These are phyloP conservation scores for Caenorhabditis becei DNA, from an alignment of 2,888 invertebrate genomes.

Conservation along the genomic window DNA sequence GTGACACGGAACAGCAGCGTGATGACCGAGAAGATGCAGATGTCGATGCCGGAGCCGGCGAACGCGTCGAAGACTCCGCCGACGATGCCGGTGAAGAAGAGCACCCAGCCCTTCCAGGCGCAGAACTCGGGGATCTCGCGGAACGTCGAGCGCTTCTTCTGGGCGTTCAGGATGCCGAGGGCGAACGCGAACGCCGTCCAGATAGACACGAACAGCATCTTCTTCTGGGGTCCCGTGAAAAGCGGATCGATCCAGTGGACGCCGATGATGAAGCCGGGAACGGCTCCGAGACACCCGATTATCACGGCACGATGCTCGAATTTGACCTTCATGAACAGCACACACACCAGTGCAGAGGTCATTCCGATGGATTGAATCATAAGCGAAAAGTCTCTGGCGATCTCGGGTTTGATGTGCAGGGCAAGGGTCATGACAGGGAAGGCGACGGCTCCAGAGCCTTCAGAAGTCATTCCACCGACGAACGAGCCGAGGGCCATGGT, in stretches of 20 bases:
- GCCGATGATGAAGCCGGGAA: conserved; percentile 80
- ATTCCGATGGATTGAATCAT: conserved; percentile 80
- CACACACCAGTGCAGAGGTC: conserved; percentile 79
- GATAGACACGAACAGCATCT: conserved; percentile 82
- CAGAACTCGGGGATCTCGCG: conserved; percentile 74
- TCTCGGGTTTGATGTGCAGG: conserved; percentile 74
- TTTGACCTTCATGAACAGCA: conserved; percentile 80
- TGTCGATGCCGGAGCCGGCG: conserved; percentile 81
- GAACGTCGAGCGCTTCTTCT: conserved; percentile 75
- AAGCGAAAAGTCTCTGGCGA: conserved; percentile 77
- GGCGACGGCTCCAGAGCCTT: conserved; percentile 79
- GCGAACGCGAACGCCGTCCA: conserved; percentile 82
- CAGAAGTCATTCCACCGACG: conserved; percentile 80
- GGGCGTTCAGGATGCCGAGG: conserved; percentile 80
- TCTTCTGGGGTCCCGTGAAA: conserved; percentile 79
- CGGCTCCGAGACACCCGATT: conserved; percentile 76
- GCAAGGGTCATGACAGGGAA: conserved; percentile 80
- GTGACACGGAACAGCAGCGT: conserved; percentile 78
- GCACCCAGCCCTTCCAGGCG: conserved; percentile 76
- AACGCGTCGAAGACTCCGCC: conserved; percentile 81
- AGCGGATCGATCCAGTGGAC: conserved; percentile 77
- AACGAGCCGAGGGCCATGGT: conserved; percentile 81
- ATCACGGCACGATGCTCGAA: conserved; percentile 78
- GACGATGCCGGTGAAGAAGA: conserved; percentile 79
- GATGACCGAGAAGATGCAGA: conserved; percentile 80